Conservation (phyloP, 2,113 vertebrate species). For the Pteronura brasiliensis region DNA sequence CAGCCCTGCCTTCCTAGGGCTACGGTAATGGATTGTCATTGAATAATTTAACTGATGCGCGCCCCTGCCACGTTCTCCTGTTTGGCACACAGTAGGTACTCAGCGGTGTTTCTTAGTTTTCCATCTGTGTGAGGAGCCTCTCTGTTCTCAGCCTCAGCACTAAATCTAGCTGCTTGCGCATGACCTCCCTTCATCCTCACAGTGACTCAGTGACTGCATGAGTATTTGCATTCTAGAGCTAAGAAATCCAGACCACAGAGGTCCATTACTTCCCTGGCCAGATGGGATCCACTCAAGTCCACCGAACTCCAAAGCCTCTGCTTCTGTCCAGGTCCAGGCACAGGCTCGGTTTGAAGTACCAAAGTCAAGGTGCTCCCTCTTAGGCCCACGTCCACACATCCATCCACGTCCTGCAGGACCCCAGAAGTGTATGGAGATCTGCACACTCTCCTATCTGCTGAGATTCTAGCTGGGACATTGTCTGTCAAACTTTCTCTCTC, state of each 20-base stretch:
- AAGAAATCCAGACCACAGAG: not conserved
- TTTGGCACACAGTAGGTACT: not conserved
- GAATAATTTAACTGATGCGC: not conserved
- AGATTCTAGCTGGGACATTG: not conserved
- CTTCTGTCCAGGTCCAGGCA: not conserved
- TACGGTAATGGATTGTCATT: not conserved
- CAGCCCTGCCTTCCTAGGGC: too few relatives aligned
- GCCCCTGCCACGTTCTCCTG: too few relatives aligned
- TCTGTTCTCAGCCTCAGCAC: not conserved
- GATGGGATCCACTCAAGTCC: not conserved
- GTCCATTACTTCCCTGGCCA: not conserved
- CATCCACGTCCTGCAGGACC: not conserved
- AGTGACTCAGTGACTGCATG: not conserved
- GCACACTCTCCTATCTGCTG: not conserved
- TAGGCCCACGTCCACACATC: not conserved
- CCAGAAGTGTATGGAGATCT: not conserved
- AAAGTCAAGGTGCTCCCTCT: accelerated
- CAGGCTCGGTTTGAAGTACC: not conserved
- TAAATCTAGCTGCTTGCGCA: not conserved
- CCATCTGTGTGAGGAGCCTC: not conserved
- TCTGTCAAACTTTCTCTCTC: not conserved
- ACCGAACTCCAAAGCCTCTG: not conserved
- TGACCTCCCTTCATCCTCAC: not conserved
- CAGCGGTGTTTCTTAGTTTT: not conserved
- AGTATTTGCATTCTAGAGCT: not conserved